Conservation (phyloP, 2,888 invertebrate species). For the Dichetophora obliterata region DNA sequence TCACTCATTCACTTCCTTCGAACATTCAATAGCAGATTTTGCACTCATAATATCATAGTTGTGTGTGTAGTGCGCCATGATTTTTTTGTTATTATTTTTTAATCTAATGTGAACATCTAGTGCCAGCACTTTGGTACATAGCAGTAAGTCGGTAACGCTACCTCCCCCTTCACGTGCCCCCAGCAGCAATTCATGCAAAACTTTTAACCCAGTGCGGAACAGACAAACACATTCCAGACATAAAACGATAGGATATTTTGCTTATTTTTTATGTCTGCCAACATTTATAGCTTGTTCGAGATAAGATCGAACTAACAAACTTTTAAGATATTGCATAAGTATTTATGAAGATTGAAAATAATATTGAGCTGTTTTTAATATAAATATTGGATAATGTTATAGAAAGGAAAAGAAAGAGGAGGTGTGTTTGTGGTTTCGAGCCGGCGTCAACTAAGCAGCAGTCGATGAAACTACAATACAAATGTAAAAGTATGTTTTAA, state of each 20-base stretch:
- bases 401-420: background rate
- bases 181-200: too few relatives aligned
- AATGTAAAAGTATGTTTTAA: background rate
- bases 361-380: conserved; percentile 37
- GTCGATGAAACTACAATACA: background rate
- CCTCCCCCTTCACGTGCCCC: too few relatives aligned
- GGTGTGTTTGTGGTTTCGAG: background rate
- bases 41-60: conserved; percentile 2
- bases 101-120: conserved; percentile 21
- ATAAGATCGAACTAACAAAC: conserved; percentile 34
- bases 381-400: conserved; percentile 1
- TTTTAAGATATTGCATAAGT: conserved; percentile 41
- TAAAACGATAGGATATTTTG: conserved; percentile 55
- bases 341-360: conserved; percentile 50
- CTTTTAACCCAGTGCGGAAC: background rate
- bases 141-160: too few relatives aligned
- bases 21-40: background rate
- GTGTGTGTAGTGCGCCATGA: background rate
- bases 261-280: conserved; percentile 29
- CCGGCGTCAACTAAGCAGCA: background rate
- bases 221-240: background rate
- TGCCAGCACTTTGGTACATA: background rate
- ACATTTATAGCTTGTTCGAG: conserved; percentile 3
- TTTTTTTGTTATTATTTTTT: background rate
- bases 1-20: conserved; percentile 3